Base-by-base conservation (phyloP, 1,140 invertebrate species). In the Pantala flavescens region DNA sequence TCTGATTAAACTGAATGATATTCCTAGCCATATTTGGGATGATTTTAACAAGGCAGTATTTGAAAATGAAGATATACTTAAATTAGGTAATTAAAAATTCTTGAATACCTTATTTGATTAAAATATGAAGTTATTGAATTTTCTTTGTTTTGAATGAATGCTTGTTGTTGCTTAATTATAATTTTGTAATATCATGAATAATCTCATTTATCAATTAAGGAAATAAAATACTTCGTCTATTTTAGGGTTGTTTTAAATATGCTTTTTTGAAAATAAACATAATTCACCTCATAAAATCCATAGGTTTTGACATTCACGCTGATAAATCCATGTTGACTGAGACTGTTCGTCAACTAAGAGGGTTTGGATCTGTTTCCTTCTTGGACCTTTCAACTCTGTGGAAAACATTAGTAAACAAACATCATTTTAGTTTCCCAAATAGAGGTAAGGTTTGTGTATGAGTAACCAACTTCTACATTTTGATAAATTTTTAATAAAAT, bases 51-150 rank as follows among this genome's bases (percentile, higher is more conserved):
- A 81, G 21, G 79, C 81, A 10, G 80, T 90, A 42, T 90, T 90
- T 71, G 86, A 86, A 75, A 90, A 90, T 83, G 86, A 85, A 79
- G 84, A 88, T 81, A 88, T 90, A 75, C 82, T 90, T 75, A 90
- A 90, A 83, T 84, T 90, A 82, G 89, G 82, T 86, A 85, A 79
- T 72, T 75, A n/a, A 36, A 82, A 71, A 75, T 55, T 7, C 79
- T 28, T 76, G 76, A 55, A 23, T 23, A 1, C 73, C 49, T n/a
- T 73, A 75, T 75, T 63, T 74, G 75, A 78, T 23, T 74, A 79
- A 36, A 36, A 36, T 36, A 5, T 36, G 28, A 9, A 36, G 9
- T 36, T 36, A 36, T 36, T 9, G 9, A 2, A 36, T 36, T 36
- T 36, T 2, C 28, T 36, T 36, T 36, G 28, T 9, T 36, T 36